Conservation (phyloP, 2,797 vertebrate species). For the Thalassophryne amazonica region DNA sequence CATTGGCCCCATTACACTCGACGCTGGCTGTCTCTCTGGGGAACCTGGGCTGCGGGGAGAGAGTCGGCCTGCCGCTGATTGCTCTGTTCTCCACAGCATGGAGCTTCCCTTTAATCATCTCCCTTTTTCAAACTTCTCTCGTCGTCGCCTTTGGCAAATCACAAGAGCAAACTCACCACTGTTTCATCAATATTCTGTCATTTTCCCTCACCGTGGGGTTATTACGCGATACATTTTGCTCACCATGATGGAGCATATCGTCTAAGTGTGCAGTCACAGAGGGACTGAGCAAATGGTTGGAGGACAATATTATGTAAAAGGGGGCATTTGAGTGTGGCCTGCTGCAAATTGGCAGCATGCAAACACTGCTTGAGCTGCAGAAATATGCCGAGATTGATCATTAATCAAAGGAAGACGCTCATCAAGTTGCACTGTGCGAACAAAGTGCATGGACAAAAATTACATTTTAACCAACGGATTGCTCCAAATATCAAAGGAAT, state of each 20-base stretch:
- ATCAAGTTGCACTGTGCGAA: background rate
- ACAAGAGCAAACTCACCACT: slow-evolving; percentile 49
- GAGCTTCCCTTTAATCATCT: slow-evolving; percentile 76
- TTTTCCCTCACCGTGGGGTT: slow-evolving; percentile 47
- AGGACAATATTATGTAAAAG: slow-evolving; percentile 53
- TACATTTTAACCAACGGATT: background rate
- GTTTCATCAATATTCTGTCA: slow-evolving; percentile 76
- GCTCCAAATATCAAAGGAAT: background rate
- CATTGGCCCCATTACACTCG: slow-evolving; percentile 68
- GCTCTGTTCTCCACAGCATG: slow-evolving; percentile 65
- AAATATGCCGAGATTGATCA: slow-evolving; percentile 4
- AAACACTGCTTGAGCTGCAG: slow-evolving; percentile 24
- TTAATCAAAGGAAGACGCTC: background rate
- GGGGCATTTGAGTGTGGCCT: slow-evolving; percentile 26
- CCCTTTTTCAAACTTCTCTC: slow-evolving; percentile 62
- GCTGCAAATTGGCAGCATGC: slow-evolving; percentile 17
- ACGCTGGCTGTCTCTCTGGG: slow-evolving; percentile 46
- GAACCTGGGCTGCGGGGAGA: slow-evolving; percentile 52
- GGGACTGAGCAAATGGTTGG: slow-evolving; percentile 50
- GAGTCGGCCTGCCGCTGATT: slow-evolving; percentile 55
- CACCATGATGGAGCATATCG: slow-evolving; percentile 56
- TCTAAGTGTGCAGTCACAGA: slow-evolving; percentile 35
- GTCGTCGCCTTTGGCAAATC: slow-evolving; percentile 60
- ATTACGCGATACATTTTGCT: slow-evolving; percentile 58
- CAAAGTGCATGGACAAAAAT: background rate